Evolutionary conservation across 2,797 vertebrate genomes (phyloP).

Genomic region (Enteromius anoplus): DNA sequence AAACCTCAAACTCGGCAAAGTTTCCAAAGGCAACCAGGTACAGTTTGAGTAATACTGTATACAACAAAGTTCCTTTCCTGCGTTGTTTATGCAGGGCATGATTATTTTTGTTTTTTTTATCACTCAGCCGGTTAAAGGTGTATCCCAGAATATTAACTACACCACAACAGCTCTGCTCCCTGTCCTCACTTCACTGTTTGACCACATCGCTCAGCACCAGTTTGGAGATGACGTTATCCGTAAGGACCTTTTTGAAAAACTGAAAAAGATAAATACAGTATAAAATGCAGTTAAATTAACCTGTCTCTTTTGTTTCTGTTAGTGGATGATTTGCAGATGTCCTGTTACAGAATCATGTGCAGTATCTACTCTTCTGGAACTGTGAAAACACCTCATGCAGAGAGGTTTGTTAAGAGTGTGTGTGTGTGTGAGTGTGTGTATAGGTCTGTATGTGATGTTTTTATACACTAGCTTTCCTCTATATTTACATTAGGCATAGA

Average conservation of each 20-base stretch:
- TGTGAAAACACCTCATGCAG: conserved; percentile 90
- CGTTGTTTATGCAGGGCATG: not conserved
- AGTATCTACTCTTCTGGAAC: conserved; percentile 96
- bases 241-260: conserved; percentile 59
- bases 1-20: conserved; percentile 92
- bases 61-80: not conserved
- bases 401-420: conserved; percentile 79
- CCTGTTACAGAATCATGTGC: conserved; percentile 93
- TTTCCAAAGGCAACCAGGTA: conserved; percentile 88
- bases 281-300: not conserved
- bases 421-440: conserved; percentile 8
- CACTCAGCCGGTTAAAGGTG: conserved; percentile 86
- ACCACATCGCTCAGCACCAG: conserved; percentile 92
- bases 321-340: conserved; percentile 97
- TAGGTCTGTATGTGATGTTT: not conserved
- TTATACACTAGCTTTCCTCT: not conserved
- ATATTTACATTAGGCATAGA: conserved; percentile 77
- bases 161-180: conserved; percentile 91
- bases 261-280: not conserved
- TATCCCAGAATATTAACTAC: conserved; percentile 94
- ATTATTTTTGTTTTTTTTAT: not conserved
- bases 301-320: conserved; percentile 1
- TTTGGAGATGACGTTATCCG: conserved; percentile 94
- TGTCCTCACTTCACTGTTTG: conserved; percentile 91
- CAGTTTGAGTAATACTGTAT: not conserved